These are phyloP conservation scores for Vimba vimba DNA, from an alignment of 2,113 vertebrate species.

Conservation along the genomic window DNA sequence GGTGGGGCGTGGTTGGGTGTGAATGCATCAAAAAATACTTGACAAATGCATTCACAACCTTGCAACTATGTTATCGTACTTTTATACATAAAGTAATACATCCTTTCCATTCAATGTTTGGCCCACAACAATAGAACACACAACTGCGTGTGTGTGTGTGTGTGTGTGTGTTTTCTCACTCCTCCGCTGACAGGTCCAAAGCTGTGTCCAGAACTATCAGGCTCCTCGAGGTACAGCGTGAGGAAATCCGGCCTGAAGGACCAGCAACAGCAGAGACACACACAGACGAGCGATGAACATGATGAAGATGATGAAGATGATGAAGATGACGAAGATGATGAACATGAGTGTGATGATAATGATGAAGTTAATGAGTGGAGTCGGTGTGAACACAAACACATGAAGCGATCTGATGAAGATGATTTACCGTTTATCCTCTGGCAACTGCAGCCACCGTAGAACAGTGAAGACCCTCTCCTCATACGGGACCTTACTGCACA, in stretches of 20 bases:
- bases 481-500: constrained; percentile 69
- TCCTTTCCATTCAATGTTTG: no score
- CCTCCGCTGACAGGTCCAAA: constrained; percentile 85
- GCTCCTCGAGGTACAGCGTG: constrained; percentile 91
- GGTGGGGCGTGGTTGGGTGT: no score
- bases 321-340: not conserved
- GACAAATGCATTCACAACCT: no score
- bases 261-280: not conserved
- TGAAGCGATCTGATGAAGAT: not conserved
- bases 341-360: not conserved
- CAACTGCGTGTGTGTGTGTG: not conserved
- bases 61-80: no score
- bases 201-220: constrained; percentile 87
- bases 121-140: no score
- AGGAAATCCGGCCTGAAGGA: constrained; percentile 84
- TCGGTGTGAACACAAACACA: no score
- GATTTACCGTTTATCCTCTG: constrained; percentile 59
- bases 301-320: not conserved
- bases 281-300: not conserved
- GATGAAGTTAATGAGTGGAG: not conserved
- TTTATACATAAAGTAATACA: no score
- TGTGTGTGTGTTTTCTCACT: constrained; percentile 65
- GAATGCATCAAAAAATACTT: no score
- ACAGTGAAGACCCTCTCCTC: constrained; percentile 73
- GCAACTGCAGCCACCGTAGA: constrained; percentile 76